phyloP scores from a whole-genome alignment of 2,888 invertebrate genomes.

The Sepiola atlantica region DNA sequence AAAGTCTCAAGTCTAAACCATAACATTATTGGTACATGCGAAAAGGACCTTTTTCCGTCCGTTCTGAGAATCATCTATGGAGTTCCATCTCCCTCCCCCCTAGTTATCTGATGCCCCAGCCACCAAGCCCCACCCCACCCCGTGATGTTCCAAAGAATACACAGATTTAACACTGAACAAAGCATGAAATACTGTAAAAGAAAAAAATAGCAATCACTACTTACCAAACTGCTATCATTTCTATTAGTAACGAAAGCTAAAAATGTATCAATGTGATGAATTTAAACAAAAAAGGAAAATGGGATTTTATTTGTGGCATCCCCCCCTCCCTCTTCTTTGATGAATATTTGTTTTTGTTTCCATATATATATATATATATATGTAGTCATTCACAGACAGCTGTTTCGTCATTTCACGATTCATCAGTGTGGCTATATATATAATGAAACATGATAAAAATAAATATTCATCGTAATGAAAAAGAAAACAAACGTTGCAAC shows the following conservation, averaged over 20 bases:
- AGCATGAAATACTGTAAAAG: not conserved
- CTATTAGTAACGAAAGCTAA: not conserved
- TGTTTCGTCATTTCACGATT: too few relatives aligned
- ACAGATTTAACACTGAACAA: not conserved
- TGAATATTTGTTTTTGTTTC: not conserved
- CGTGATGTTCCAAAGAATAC: not conserved
- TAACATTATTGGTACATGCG: not conserved
- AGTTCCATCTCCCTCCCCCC: not conserved
- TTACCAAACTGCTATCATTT: not conserved
- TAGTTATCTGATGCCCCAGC: not conserved
- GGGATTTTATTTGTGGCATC: not conserved
- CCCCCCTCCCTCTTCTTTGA: not conserved
- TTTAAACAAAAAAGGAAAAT: not conserved
- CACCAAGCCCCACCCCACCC: not conserved
- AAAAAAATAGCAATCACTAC: not conserved
- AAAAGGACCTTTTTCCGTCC: conserved; percentile 36
- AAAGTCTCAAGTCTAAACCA: not conserved
- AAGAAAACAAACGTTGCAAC: conserved; percentile 21
- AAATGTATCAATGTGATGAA: conserved; percentile 9
- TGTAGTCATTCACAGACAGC: too few relatives aligned
- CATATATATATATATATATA: too few relatives aligned
- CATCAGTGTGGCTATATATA: too few relatives aligned
- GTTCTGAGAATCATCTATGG: not conserved
- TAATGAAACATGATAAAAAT: not conserved
- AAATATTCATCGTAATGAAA: not conserved